These are phyloP conservation scores for Notoglanidium macrostoma DNA, from an alignment of 2,797 vertebrate species.

Conservation along the genomic window DNA sequence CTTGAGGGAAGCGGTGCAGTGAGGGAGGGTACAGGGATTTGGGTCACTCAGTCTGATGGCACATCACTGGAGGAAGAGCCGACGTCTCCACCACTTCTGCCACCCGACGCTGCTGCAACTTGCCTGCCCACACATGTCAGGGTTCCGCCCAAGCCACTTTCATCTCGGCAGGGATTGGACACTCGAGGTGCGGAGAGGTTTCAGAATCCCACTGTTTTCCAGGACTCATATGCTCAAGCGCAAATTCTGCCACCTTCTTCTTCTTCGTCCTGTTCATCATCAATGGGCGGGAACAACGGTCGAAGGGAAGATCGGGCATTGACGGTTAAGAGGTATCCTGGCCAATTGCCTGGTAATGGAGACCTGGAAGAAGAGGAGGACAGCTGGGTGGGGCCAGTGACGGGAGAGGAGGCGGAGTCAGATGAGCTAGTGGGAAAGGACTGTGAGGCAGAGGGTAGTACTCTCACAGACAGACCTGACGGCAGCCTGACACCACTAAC, in stretches of 20 bases:
- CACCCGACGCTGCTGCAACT: constrained; percentile 41
- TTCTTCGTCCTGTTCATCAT: constrained; percentile 78
- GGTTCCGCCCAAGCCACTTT: constrained; percentile 57
- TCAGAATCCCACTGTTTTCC: constrained; percentile 60
- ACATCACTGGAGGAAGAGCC: constrained; percentile 79
- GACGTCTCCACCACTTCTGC: constrained; percentile 67
- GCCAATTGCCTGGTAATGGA: constrained; percentile 47
- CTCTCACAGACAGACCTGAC: constrained; percentile 58
- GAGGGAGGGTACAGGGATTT: constrained; percentile 69
- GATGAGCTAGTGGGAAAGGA: constrained; percentile 58
- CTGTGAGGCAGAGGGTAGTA: constrained; percentile 62
- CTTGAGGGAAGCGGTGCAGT: constrained; percentile 72
- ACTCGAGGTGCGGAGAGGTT: constrained; percentile 59
- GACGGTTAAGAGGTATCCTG: constrained; percentile 43
- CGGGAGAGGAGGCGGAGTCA: constrained; percentile 66
- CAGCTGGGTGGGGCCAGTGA: constrained; percentile 67
- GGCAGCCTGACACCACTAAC: constrained; percentile 59
- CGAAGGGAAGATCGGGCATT: constrained; percentile 64
- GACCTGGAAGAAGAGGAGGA: constrained; percentile 76
- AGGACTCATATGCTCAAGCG: constrained; percentile 71
- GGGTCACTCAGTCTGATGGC: constrained; percentile 75
- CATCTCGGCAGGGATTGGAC: constrained; percentile 63
- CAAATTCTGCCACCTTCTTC: constrained; percentile 76
- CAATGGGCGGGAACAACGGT: constrained; percentile 75
- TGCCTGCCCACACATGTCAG: constrained; percentile 36